Percentiles rank a stretch among this genome's conserved stretches.
Evolutionary conservation across 2,888 invertebrate species (phyloP).

Genomic region (Xanthorhoe spadicearia): DNA sequence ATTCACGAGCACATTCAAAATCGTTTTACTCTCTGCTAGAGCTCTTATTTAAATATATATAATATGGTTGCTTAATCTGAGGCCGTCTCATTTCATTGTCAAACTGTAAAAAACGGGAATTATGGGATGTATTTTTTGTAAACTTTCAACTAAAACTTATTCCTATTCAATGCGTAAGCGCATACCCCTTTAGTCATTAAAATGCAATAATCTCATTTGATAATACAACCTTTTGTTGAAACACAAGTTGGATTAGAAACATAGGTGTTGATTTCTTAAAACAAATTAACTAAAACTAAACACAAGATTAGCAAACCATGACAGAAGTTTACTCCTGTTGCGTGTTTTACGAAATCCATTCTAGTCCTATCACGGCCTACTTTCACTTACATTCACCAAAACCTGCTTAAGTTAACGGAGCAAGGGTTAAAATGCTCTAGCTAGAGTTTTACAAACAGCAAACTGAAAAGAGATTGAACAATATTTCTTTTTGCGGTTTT

Average conservation of each 20-base stretch:
- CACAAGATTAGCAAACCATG: constrained; percentile 77
- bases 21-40: too few relatives aligned
- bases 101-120: too few relatives aligned
- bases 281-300: constrained; percentile 68
- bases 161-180: background rate
- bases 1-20: too few relatives aligned
- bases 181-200: background rate
- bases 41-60: too few relatives aligned
- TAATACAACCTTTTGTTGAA: too few relatives aligned
- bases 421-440: constrained; percentile 47
- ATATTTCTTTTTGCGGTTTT: constrained; percentile 17
- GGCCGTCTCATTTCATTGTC: background rate
- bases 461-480: constrained; percentile 34
- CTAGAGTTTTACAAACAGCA: constrained; percentile 40
- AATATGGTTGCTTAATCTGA: background rate
- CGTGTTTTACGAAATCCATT: constrained; percentile 78
- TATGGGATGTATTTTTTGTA: too few relatives aligned
- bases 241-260: constrained; percentile 6
- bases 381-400: constrained; percentile 41
- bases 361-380: constrained; percentile 53
- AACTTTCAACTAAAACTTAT: background rate
- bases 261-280: constrained; percentile 39
- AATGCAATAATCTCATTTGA: too few relatives aligned
- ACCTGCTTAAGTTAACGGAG: constrained; percentile 44
- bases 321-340: constrained; percentile 79